Evolutionary conservation across 2,113 vertebrate species (phyloP).

Genomic region (Cephalopholis sonnerati): DNA sequence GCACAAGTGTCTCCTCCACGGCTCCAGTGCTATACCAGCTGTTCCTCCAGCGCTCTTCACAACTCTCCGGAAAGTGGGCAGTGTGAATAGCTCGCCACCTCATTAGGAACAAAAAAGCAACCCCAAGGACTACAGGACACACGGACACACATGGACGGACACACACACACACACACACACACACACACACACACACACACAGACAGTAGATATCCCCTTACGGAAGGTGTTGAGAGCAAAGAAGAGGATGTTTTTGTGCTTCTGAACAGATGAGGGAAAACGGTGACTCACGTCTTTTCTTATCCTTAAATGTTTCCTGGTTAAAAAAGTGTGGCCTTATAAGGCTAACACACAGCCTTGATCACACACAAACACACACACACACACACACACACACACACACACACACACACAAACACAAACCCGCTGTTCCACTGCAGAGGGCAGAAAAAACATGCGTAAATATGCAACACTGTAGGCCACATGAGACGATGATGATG

Average conservation of each 20-base stretch:
- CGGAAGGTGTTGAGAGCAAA: constrained; percentile 41
- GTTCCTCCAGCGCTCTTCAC: constrained; percentile 40
- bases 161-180: neutral
- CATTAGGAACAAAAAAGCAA: constrained; percentile 56
- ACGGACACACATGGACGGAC: neutral
- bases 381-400: constrained; percentile 19
- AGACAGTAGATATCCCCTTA: constrained; percentile 35
- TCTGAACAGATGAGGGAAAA: constrained; percentile 59
- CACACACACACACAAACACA: constrained; percentile 19
- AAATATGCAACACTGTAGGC: constrained; percentile 51
- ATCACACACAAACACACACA: neutral
- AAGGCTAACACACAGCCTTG: constrained; percentile 53
- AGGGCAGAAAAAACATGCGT: constrained; percentile 48
- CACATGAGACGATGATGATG: constrained; percentile 48
- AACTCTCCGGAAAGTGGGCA: constrained; percentile 46
- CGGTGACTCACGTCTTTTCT: constrained; percentile 73
- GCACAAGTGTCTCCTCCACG: constrained; percentile 1
- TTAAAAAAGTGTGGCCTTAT: constrained; percentile 66
- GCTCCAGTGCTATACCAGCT: constrained; percentile 43
- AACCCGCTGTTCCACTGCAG: constrained; percentile 47
- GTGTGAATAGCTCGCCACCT: constrained; percentile 65
- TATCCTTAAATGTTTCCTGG: constrained; percentile 71
- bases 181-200: constrained; percentile 21
- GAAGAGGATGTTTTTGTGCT: constrained; percentile 74
- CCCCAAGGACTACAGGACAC: constrained; percentile 25